phyloP scores from a whole-genome alignment of 1,140 invertebrate genomes.

The Scaptomyza montana region DNA sequence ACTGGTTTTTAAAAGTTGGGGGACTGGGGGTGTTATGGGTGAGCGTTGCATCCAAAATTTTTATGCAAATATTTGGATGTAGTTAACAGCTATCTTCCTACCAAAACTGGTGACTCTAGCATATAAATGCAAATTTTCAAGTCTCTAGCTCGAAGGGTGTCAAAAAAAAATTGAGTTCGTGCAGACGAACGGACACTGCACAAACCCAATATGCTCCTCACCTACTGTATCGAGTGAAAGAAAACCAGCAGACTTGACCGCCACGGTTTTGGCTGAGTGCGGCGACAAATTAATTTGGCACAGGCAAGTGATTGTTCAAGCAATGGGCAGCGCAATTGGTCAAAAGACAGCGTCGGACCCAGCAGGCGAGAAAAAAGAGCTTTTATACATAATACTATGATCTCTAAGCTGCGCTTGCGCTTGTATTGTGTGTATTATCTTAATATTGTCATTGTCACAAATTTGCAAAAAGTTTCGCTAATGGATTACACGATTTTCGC shows the following conservation, averaged over 20 bases:
- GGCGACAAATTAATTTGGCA: conserved; percentile 73
- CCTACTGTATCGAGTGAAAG: not conserved
- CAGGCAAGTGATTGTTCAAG: conserved; percentile 36
- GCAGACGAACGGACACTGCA: too few species aligned
- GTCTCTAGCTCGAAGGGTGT: too few species aligned
- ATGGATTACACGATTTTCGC: conserved; percentile 84
- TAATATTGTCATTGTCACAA: conserved; percentile 84
- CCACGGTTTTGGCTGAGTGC: conserved; percentile 1
- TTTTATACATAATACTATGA: not conserved
- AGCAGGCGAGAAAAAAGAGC: not conserved
- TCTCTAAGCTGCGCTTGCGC: conserved; percentile 7
- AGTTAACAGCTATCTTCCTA: too few species aligned
- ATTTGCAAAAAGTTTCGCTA: conserved; percentile 83
- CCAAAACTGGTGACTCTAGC: too few species aligned
- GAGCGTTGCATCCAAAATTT: too few species aligned
- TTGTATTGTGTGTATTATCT: conserved; percentile 72
- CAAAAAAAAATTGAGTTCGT: too few species aligned
- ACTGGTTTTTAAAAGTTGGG: too few species aligned
- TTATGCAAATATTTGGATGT: too few species aligned
- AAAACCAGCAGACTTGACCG: conserved; percentile 42
- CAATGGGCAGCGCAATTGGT: conserved; percentile 9
- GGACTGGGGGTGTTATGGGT: too few species aligned
- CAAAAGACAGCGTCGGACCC: not conserved
- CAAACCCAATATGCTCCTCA: too few species aligned
- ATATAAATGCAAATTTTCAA: too few species aligned